Evolutionary conservation across 2,113 vertebrate species (phyloP).

Genomic region (Passer montanus): DNA sequence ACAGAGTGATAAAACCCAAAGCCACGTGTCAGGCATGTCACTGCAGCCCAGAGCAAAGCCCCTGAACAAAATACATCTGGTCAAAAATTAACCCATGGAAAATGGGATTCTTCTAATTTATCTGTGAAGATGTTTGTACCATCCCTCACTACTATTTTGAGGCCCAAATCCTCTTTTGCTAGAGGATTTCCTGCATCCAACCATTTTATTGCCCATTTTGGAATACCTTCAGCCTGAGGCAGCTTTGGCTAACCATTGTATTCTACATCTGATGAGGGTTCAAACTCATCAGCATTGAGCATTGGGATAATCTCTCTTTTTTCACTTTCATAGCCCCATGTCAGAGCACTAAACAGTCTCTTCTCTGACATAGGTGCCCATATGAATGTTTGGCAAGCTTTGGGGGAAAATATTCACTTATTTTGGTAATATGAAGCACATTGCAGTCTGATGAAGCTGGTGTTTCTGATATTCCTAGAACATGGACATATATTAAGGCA

Average conservation of each 20-base stretch:
- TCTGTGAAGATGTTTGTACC: not conserved
- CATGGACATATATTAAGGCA: not conserved
- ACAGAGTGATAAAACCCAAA: not conserved
- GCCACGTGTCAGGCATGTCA: accelerated
- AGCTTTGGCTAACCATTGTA: not conserved
- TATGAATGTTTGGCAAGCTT: not conserved
- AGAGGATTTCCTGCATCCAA: not conserved
- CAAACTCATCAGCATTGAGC: not conserved
- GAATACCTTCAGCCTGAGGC: not conserved
- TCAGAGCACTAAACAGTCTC: not conserved
- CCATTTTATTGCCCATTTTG: not conserved
- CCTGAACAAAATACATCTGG: not conserved
- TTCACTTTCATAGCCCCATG: not conserved
- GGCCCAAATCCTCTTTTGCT: not conserved
- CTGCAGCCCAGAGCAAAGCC: not conserved
- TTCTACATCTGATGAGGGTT: not conserved
- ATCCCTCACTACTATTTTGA: not conserved
- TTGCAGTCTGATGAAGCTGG: not conserved
- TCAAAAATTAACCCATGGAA: not conserved
- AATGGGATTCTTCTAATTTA: not conserved
- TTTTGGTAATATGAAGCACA: not conserved
- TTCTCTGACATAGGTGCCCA: not conserved
- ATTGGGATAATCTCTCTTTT: not conserved
- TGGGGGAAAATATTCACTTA: not conserved
- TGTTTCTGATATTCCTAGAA: not conserved